Evolutionary conservation across 2,113 vertebrate genomes (phyloP), one percentile per base, ranked within the genome.

Genomic region (Hoplias malabaricus): DNA sequence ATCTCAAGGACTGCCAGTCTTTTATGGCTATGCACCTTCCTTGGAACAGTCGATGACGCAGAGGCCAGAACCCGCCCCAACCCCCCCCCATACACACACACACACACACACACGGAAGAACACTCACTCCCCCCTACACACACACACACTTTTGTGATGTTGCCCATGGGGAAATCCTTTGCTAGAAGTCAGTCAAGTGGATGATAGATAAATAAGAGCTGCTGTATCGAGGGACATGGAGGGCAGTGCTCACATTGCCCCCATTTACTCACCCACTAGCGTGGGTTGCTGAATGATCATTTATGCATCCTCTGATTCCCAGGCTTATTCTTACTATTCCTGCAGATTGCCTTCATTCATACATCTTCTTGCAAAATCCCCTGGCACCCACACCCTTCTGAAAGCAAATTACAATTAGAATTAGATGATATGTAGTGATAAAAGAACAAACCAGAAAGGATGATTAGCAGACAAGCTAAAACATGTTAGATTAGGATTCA

Each of bases 11-110:
- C 59, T 48, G 62, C 56, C 80, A 80, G 84, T 68, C 79, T 86
- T 83, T 87, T 23, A 67, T 73, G 50, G 73, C 78, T 80, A 33
- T 48, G 70, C 82, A 86, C 73, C 29, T 7, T n/a, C 21, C 67
- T 84, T 81, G 84, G 84, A 82, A 74, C 67, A 59, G 48, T 83
- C 82, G 87, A 87, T 84, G 72, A 83, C 78, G 77, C 81, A 66
- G 77, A 68, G 81, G 10, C 79, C 82, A 82, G n/a, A 85, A 73
- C 86, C 75, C 38, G 42, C 63, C 65, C 34, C 46, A 56, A 77
- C 56, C 42, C 59, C 46, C 40, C 87, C 82, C 86, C 85, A 87
- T 79, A 83, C 50, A 83, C 78, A 62, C 61, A 81, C 83, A 16
- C 80, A 66, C 13, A 19, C 76, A 86, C 82, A 86, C 85, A 87